Evolutionary conservation across 2,113 vertebrate genomes (phyloP).

Genomic region (Mormyrus lacerda): DNA sequence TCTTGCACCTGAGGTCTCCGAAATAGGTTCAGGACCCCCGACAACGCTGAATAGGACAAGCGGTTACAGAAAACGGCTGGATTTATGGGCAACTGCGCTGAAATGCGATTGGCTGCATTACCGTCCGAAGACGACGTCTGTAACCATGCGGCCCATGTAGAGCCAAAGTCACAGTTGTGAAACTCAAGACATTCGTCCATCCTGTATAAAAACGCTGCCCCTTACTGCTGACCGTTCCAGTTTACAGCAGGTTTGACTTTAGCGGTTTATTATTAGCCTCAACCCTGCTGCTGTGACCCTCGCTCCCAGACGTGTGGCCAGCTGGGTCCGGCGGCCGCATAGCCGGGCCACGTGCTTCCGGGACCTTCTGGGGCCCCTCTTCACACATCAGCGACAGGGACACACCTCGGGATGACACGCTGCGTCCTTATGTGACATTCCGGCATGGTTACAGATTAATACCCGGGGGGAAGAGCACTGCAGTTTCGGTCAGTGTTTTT

Average conservation of each 20-base stretch:
- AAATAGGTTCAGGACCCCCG: background rate
- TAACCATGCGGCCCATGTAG: background rate
- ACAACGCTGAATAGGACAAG: background rate
- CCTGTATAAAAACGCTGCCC: background rate
- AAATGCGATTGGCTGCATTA: background rate
- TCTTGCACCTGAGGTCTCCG: background rate
- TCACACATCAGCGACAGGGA: background rate
- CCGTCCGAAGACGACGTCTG: background rate
- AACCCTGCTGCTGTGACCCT: background rate
- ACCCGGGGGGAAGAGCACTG: background rate
- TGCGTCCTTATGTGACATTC: background rate
- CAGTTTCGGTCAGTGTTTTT: background rate
- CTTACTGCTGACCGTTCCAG: background rate
- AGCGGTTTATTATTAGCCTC: background rate
- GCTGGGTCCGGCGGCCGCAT: background rate
- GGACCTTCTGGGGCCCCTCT: background rate
- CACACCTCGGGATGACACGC: background rate
- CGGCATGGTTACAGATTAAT: background rate
- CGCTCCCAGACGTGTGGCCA: background rate
- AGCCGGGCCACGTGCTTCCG: background rate
- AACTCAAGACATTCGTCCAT: background rate
- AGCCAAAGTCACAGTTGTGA: background rate
- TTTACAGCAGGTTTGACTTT: background rate
- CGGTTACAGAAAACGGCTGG: background rate
- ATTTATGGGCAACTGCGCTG: background rate